Conservation (phyloP, 2,797 vertebrate genomes). For the Chromis chromis region DNA sequence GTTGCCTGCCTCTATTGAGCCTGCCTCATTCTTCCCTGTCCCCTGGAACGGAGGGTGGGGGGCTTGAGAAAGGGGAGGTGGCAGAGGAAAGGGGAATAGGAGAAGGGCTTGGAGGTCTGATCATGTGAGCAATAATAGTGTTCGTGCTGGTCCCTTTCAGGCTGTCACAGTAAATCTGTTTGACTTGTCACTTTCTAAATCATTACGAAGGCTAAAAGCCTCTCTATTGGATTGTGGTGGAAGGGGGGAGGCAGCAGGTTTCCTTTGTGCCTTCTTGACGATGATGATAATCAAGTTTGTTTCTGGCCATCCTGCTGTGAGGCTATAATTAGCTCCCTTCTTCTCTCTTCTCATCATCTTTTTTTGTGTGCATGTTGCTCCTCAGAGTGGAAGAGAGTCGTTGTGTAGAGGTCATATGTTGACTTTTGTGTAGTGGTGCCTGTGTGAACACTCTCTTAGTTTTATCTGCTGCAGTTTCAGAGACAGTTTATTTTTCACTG, state of each 20-base stretch:
- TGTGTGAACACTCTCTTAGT: slow-evolving; percentile 13
- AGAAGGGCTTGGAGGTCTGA: slow-evolving; percentile 63
- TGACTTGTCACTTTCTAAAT: slow-evolving; percentile 95
- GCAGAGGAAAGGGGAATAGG: slow-evolving; percentile 46
- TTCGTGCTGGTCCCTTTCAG: slow-evolving; percentile 89
- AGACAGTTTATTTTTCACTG: slow-evolving; percentile 9
- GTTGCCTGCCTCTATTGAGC: slow-evolving; percentile 73
- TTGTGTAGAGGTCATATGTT: slow-evolving; percentile 47
- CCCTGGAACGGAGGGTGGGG: slow-evolving; percentile 49
- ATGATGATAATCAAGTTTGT: slow-evolving; percentile 85
- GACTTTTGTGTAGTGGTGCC: slow-evolving; percentile 23
- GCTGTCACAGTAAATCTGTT: slow-evolving; percentile 92
- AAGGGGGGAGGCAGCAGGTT: slow-evolving; percentile 75
- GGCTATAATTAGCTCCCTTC: slow-evolving; percentile 79
- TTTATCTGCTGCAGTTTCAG: slow-evolving; percentile 28
- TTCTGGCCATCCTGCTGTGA: slow-evolving; percentile 80
- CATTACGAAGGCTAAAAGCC: slow-evolving; percentile 93
- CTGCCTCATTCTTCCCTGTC: slow-evolving; percentile 73
- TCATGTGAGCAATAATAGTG: slow-evolving; percentile 86
- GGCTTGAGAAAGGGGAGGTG: slow-evolving; percentile 20
- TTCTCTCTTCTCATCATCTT: slow-evolving; percentile 58
- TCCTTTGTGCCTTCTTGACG: slow-evolving; percentile 80
- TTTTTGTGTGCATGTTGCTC: slow-evolving; percentile 55
- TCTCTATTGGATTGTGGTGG: slow-evolving; percentile 90
- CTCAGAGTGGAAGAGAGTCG: slow-evolving; percentile 57